A percentile compares a stretch with the other conserved stretches of the same genome.
Conservation (phyloP, 2,888 invertebrate genomes). For the Lithophane leautieri region DNA sequence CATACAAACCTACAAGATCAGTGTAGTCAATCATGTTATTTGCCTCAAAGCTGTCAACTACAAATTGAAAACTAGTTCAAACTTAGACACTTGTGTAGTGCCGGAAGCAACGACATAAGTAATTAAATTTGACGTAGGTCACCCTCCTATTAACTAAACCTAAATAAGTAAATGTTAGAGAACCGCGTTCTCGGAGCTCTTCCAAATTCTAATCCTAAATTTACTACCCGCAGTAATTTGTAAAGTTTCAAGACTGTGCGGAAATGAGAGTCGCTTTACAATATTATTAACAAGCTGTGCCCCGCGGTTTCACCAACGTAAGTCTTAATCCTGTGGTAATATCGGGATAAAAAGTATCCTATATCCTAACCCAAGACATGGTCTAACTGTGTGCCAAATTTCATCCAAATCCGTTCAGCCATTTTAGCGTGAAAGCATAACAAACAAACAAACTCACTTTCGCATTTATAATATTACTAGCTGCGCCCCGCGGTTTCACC, state of each 20-base stretch:
- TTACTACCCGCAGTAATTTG: slow-evolving; percentile 45
- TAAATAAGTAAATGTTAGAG: slow-evolving; percentile 3
- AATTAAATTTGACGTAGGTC: slow-evolving; percentile 43
- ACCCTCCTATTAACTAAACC: slow-evolving; percentile 23
- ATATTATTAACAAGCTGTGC: slow-evolving; percentile 40
- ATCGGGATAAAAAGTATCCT: too few species aligned
- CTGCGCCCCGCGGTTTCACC: too few species aligned
- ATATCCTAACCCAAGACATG: too few species aligned
- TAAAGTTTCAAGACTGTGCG: slow-evolving; percentile 35
- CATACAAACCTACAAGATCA: background rate
- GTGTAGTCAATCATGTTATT: background rate
- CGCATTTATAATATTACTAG: too few species aligned
- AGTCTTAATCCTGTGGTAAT: too few species aligned
- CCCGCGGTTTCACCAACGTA: too few species aligned
- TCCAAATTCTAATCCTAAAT: slow-evolving; percentile 42
- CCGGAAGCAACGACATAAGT: slow-evolving; percentile 32
- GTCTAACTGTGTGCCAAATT: too few species aligned
- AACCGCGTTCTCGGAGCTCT: background rate
- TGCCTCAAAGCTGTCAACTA: slow-evolving; percentile 9
- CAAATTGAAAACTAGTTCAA: slow-evolving; percentile 43
- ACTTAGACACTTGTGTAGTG: slow-evolving; percentile 8
- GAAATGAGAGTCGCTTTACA: slow-evolving; percentile 12
- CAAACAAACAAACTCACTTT: too few species aligned
- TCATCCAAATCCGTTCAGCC: too few species aligned
- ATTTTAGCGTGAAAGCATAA: too few species aligned